Conservation (phyloP, 2,113 vertebrate species). For the Vulpes lagopus region DNA sequence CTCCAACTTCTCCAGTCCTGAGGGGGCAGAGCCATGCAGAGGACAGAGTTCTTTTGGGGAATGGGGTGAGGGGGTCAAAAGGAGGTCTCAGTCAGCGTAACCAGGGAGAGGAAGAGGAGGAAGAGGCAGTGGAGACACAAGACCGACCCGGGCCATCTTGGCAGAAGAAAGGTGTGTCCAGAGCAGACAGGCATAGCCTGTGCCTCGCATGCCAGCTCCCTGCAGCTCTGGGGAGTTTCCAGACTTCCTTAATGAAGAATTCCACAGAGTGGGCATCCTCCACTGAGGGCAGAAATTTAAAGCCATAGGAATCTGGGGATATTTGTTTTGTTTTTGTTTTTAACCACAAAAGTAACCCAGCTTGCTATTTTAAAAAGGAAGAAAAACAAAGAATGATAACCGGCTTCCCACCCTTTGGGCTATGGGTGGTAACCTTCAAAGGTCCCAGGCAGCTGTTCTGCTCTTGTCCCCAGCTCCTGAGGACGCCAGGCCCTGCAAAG, state of each 20-base stretch:
- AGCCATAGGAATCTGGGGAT: slow-evolving; percentile 27
- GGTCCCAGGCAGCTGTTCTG: background rate
- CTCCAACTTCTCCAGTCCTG: background rate
- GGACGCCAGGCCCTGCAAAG: background rate
- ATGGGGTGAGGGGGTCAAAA: fast-evolving
- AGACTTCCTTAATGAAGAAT: background rate
- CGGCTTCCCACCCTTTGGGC: background rate
- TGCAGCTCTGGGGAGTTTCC: background rate
- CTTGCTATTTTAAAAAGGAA: slow-evolving; percentile 36
- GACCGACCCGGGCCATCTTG: background rate
- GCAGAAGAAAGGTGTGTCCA: background rate
- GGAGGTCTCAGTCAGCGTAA: background rate
- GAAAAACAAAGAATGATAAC: background rate
- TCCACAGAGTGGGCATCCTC: background rate
- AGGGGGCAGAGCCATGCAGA: background rate
- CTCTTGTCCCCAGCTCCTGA: background rate
- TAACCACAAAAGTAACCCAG: background rate
- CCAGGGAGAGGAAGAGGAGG: background rate
- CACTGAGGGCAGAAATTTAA: background rate
- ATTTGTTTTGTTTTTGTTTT: slow-evolving; percentile 51
- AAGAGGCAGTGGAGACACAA: background rate
- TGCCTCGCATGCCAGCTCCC: fast-evolving
- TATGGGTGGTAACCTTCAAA: background rate
- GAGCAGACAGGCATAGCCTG: background rate
- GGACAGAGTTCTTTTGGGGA: background rate